These are phyloP conservation scores for Onychostoma macrolepis DNA, from an alignment of 2,113 vertebrate genomes.

Conservation along the genomic window DNA sequence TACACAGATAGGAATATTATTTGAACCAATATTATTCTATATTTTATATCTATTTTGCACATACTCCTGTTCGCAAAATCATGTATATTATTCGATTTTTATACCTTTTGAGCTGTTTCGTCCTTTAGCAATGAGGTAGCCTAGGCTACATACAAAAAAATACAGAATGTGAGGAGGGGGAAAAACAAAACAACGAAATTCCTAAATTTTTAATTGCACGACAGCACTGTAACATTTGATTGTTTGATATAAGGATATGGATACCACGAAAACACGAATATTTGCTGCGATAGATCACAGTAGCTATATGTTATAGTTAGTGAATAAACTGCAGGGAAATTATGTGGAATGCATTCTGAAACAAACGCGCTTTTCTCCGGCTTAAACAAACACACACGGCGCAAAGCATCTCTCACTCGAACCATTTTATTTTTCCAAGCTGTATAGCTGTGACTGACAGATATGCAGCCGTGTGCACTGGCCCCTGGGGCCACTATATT, in stretches of 20 bases:
- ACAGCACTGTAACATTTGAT: neutral
- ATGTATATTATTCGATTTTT: neutral
- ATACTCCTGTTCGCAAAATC: neutral
- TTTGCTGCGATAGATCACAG: neutral
- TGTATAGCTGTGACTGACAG: slow-evolving; percentile 31
- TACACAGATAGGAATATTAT: neutral
- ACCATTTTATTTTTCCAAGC: slow-evolving; percentile 12
- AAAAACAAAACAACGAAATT: neutral
- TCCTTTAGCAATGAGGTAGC: neutral
- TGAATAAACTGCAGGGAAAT: neutral
- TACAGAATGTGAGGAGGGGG: neutral
- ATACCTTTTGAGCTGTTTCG: neutral
- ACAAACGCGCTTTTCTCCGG: neutral
- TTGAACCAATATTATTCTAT: neutral
- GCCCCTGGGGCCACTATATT: slow-evolving; percentile 26
- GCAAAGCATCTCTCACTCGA: slow-evolving; percentile 29
- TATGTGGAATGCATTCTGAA: neutral
- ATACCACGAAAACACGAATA: neutral
- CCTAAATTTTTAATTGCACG: neutral
- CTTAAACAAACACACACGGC: neutral
- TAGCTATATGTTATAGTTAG: neutral
- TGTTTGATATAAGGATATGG: neutral
- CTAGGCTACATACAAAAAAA: neutral
- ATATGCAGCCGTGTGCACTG: slow-evolving; percentile 8
- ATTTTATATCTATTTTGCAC: neutral